These are phyloP conservation scores for Apostichopus japonicus DNA, from an alignment of 35 echinoderm and acorn worm species.

Conservation along the genomic window DNA sequence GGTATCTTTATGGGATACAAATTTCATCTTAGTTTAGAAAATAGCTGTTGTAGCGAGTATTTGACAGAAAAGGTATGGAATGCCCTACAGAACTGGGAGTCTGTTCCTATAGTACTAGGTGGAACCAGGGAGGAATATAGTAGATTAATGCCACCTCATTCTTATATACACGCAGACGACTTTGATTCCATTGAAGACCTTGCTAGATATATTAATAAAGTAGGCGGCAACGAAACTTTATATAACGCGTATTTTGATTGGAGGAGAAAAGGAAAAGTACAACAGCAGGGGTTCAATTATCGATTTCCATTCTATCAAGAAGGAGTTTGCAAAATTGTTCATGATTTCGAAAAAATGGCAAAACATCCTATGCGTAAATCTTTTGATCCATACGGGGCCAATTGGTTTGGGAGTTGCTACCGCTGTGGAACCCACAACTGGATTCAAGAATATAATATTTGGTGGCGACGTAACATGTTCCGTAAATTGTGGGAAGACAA, in stretches of 20 bases:
- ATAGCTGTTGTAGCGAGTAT: slow-evolving; percentile 44
- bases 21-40: slow-evolving; percentile 30
- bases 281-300: not conserved
- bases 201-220: not conserved
- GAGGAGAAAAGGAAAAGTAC: slow-evolving; percentile 2
- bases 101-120: slow-evolving; percentile 28
- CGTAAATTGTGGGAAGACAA: slow-evolving; percentile 20
- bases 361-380: not conserved
- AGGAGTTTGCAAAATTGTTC: slow-evolving; percentile 20
- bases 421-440: slow-evolving; percentile 20
- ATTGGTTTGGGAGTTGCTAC: slow-evolving; percentile 55
- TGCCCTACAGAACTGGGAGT: not conserved
- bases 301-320: slow-evolving; percentile 1
- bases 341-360: not conserved
- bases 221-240: slow-evolving; percentile 9
- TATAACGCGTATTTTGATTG: slow-evolving; percentile 25
- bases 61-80: slow-evolving; percentile 48
- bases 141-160: slow-evolving; percentile 7
- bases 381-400: slow-evolving; percentile 32
- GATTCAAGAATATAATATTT: slow-evolving; percentile 34
- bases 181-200: slow-evolving; percentile 15
- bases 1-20: not conserved
- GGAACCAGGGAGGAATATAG: slow-evolving; percentile 32
- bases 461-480: slow-evolving; percentile 14
- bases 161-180: slow-evolving; percentile 47